Conservation (phyloP, 2,113 vertebrate genomes). For the Paramormyrops kingsleyae region DNA sequence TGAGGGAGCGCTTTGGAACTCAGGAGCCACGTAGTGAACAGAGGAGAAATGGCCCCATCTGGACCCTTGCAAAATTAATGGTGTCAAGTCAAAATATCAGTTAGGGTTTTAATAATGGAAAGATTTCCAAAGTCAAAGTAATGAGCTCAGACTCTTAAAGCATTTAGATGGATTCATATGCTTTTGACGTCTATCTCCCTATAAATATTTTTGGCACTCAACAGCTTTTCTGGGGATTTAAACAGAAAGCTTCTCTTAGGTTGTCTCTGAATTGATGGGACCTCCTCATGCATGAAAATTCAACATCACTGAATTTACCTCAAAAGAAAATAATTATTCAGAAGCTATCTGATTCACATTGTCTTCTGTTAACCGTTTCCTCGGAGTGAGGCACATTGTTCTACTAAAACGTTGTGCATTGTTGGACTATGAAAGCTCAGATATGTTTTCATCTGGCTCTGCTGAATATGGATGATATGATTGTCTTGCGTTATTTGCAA, state of each 20-base stretch:
- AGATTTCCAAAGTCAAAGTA: neutral
- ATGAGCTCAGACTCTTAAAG: slow-evolving; percentile 22
- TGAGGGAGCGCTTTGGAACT: slow-evolving; percentile 37
- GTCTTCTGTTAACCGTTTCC: neutral
- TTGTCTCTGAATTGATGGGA: neutral
- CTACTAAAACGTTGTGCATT: neutral
- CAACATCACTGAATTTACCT: neutral
- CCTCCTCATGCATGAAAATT: neutral
- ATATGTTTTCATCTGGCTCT: neutral
- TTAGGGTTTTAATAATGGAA: slow-evolving; percentile 5
- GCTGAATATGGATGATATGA: neutral
- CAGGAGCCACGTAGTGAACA: neutral
- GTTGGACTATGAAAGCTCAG: neutral
- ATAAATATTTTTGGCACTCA: slow-evolving; percentile 32
- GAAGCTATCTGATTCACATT: neutral
- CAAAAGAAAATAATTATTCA: neutral
- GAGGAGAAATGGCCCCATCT: neutral
- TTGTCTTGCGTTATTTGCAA: neutral
- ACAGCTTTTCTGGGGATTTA: neutral
- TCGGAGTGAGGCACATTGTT: neutral
- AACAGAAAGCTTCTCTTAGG: neutral
- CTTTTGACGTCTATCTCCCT: slow-evolving; percentile 37
- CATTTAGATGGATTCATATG: slow-evolving; percentile 27
- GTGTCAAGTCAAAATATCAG: slow-evolving; percentile 18
- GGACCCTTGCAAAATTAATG: neutral